phyloP scores from a whole-genome alignment of 2,888 invertebrate genomes.

The Nemotelus pantherinus region DNA sequence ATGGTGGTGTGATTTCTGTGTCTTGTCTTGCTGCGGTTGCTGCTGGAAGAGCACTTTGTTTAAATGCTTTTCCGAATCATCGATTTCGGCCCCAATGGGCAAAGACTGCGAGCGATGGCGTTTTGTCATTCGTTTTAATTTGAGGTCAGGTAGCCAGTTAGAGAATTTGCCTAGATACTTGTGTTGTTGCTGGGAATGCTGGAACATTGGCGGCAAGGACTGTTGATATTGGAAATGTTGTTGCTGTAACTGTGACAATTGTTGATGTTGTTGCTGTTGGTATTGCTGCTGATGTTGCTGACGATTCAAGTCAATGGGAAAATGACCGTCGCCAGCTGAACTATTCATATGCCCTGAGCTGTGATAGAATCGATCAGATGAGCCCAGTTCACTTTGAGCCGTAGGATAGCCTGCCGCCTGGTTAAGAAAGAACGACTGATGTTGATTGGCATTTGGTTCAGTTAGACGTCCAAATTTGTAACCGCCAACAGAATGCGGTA shows the following conservation, averaged over 20 bases:
- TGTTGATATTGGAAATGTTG: slow-evolving; percentile 51
- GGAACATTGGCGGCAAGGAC: slow-evolving; percentile 55
- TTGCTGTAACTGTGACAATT: slow-evolving; percentile 46
- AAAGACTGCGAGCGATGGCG: slow-evolving; percentile 84
- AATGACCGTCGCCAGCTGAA: slow-evolving; percentile 17
- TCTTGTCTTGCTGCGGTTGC: slow-evolving; percentile 55
- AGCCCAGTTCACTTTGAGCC: slow-evolving; percentile 54
- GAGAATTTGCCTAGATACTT: slow-evolving; percentile 67
- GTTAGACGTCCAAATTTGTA: slow-evolving; percentile 46
- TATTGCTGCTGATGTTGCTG: slow-evolving; percentile 54
- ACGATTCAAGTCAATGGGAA: slow-evolving; percentile 41
- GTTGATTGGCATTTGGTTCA: slow-evolving; percentile 50
- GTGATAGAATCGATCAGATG: slow-evolving; percentile 56
- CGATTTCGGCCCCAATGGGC: slow-evolving; percentile 75
- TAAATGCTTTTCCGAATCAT: slow-evolving; percentile 58
- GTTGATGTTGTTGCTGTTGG: slow-evolving; percentile 52
- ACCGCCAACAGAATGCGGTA: slow-evolving; percentile 29
- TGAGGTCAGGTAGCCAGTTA: slow-evolving; percentile 82
- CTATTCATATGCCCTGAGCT: slow-evolving; percentile 13
- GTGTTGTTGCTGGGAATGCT: slow-evolving; percentile 59
- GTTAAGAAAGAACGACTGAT: slow-evolving; percentile 52
- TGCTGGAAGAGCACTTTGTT: slow-evolving; percentile 54
- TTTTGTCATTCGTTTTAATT: slow-evolving; percentile 71
- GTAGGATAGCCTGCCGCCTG: slow-evolving; percentile 52
- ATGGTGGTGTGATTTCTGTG: slow-evolving; percentile 55